Conservation (phyloP, 2,113 vertebrate genomes). For the Abramis brama region DNA sequence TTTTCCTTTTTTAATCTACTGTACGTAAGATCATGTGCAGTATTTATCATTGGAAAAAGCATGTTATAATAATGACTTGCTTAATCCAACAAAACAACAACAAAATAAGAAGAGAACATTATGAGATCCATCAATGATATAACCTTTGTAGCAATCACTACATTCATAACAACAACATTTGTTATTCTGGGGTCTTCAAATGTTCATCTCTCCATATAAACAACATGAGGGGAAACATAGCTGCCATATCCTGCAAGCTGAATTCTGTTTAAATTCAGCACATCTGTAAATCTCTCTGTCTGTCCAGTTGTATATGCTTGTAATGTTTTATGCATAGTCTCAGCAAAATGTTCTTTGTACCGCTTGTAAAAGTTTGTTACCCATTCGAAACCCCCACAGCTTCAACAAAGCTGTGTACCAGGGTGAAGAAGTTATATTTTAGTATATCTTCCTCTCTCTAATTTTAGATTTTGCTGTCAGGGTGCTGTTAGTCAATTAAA, state of each 20-base stretch:
- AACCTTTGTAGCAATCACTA: background rate
- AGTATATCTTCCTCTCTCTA: background rate
- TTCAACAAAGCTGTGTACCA: background rate
- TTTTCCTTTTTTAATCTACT: background rate
- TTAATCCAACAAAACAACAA: background rate
- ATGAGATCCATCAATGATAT: background rate
- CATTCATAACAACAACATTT: background rate
- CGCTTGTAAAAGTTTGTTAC: background rate
- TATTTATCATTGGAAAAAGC: background rate
- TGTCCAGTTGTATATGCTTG: slow-evolving; percentile 31
- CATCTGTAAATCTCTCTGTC: slow-evolving; percentile 28
- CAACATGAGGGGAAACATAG: background rate
- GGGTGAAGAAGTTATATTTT: background rate
- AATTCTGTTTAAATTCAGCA: slow-evolving; percentile 22
- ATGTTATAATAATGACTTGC: background rate
- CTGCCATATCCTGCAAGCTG: background rate
- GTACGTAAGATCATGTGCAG: background rate
- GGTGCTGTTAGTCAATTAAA: background rate
- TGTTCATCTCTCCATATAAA: slow-evolving; percentile 27
- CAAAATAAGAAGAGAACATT: background rate
- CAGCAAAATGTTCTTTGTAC: slow-evolving; percentile 23
- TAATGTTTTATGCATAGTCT: slow-evolving; percentile 26
- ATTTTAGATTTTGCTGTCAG: slow-evolving; percentile 14
- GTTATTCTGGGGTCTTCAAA: background rate
- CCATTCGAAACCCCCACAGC: background rate